These are phyloP conservation scores for Leptinotarsa tumamoca DNA, from an alignment of 2,888 invertebrate species.

Conservation along the genomic window DNA sequence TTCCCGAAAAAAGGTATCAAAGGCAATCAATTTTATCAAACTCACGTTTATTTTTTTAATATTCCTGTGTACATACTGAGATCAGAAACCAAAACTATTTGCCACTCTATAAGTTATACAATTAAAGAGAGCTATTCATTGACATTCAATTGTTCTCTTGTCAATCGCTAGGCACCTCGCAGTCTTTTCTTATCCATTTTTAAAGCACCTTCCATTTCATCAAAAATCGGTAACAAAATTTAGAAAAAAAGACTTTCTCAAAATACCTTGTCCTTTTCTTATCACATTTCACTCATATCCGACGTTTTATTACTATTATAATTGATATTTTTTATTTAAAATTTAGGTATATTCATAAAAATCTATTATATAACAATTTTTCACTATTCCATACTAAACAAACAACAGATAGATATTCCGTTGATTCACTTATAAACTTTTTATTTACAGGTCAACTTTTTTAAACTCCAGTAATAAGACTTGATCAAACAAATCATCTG, in stretches of 20 bases:
- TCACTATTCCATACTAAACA: conserved; percentile 55
- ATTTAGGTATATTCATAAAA: conserved; percentile 51
- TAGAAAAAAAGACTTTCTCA: conserved; percentile 49
- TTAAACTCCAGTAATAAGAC: conserved; percentile 35
- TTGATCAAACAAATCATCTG: conserved; percentile 28
- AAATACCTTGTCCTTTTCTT: conserved; percentile 60
- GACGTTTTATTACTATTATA: conserved; percentile 45
- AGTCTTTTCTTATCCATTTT: conserved; percentile 62
- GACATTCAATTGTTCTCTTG: conserved; percentile 52
- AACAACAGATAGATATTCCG: conserved; percentile 45
- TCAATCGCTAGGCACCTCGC: conserved; percentile 63
- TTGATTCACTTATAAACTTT: conserved; percentile 35
- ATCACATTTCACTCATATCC: conserved; percentile 53
- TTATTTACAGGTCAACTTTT: conserved; percentile 36
- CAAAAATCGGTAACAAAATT: conserved; percentile 50
- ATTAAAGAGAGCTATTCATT: conserved; percentile 59
- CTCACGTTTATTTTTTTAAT: conserved; percentile 15
- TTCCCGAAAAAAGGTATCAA: background rate
- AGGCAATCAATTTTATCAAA: conserved; percentile 14
- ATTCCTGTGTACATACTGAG: conserved; percentile 62
- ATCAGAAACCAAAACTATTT: conserved; percentile 56
- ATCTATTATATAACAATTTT: conserved; percentile 52
- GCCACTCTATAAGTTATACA: conserved; percentile 46
- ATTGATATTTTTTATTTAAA: conserved; percentile 45
- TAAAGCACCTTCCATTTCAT: conserved; percentile 54